These are phyloP conservation scores for Lycaena phlaeas DNA, from an alignment of 2,888 invertebrate genomes.

Conservation along the genomic window DNA sequence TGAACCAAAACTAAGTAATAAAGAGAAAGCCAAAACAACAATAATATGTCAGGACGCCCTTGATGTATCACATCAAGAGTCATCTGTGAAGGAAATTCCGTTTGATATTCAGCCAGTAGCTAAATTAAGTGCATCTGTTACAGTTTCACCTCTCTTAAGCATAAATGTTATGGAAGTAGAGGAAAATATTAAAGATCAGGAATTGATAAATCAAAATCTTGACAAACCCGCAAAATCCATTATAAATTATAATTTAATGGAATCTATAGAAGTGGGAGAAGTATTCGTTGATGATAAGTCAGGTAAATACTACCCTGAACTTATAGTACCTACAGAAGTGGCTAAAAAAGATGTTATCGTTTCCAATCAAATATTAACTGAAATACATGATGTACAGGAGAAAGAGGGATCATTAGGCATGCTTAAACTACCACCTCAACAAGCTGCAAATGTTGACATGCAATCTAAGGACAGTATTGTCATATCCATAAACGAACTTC, in stretches of 20 bases:
- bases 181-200: conserved; percentile 74
- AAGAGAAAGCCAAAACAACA: conserved; percentile 69
- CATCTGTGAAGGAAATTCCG: conserved; percentile 74
- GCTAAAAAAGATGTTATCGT: conserved; percentile 77
- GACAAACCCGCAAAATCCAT: conserved; percentile 71
- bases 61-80: conserved; percentile 75
- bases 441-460: conserved; percentile 75
- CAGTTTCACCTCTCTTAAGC: conserved; percentile 75
- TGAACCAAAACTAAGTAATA: conserved; percentile 35
- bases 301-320: conserved; percentile 83
- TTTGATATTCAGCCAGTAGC: conserved; percentile 61
- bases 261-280: conserved; percentile 78
- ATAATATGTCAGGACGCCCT: conserved; percentile 77
- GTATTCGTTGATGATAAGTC: conserved; percentile 80
- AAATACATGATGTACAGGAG: conserved; percentile 78
- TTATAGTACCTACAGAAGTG: conserved; percentile 84
- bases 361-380: conserved; percentile 77
- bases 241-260: conserved; percentile 74
- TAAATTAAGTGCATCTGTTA: conserved; percentile 68
- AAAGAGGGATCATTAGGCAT: conserved; percentile 76
- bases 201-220: conserved; percentile 53
- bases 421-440: conserved; percentile 72
- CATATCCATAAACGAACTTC: conserved; percentile 65
- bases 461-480: conserved; percentile 75
- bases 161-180: conserved; percentile 77